phyloP scores from a whole-genome alignment of 2,113 vertebrate genomes.

The Elanus axillaris region DNA sequence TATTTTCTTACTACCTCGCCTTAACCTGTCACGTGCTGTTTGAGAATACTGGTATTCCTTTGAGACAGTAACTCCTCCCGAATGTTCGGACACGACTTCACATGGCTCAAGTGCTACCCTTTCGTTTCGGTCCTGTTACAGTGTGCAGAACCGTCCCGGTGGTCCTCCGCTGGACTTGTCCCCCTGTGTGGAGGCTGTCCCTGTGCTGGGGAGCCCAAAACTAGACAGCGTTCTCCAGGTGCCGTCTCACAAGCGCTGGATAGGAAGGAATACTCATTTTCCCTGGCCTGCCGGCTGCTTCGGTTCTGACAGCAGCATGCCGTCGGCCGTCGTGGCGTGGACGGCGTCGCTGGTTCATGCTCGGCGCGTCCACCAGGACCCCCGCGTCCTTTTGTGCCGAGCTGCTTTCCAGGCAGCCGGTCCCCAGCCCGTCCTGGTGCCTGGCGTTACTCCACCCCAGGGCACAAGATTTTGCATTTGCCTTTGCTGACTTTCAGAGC shows the following conservation, averaged over 20 bases:
- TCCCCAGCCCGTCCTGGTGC: background rate
- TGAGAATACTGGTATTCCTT: background rate
- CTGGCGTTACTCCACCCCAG: background rate
- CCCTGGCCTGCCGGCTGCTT: background rate
- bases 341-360: rapidly evolving
- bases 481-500: background rate
- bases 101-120: background rate
- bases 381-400: background rate
- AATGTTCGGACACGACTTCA: background rate
- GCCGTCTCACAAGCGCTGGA: background rate
- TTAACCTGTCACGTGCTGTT: background rate
- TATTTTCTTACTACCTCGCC: background rate
- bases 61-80: background rate
- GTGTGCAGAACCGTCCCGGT: background rate
- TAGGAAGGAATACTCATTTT: background rate
- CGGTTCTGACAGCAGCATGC: background rate
- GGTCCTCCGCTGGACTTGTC: background rate
- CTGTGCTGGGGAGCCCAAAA: background rate
- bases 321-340: background rate
- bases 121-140: background rate
- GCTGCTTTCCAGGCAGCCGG: background rate
- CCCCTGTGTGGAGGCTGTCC: background rate
- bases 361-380: background rate
- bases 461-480: background rate
- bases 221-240: background rate